Evolutionary conservation across 2,888 invertebrate species (phyloP).

Genomic region (Julus scanicus): DNA sequence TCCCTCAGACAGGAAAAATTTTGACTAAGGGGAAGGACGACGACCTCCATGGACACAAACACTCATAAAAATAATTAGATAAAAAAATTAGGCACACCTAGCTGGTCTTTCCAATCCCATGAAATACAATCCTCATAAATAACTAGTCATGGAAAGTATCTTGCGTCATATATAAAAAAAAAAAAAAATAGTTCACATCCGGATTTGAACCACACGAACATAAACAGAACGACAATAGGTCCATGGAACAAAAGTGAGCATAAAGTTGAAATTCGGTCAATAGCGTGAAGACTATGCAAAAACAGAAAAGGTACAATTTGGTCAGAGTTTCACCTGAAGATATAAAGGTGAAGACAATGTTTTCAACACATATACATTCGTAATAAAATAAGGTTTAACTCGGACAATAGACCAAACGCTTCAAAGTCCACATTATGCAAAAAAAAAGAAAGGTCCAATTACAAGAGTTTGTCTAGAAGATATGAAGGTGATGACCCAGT

Average conservation of each 20-base stretch:
- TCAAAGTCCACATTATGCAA: too few species aligned
- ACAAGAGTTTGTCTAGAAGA: too few species aligned
- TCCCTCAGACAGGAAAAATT: constrained; percentile 26
- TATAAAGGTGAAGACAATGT: too few species aligned
- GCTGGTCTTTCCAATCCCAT: not conserved
- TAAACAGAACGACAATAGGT: too few species aligned
- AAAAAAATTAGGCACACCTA: not conserved
- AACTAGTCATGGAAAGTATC: constrained; percentile 14
- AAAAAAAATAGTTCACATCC: constrained; percentile 19
- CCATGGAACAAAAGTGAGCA: not conserved
- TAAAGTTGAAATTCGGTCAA: not conserved
- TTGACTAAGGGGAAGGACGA: constrained; percentile 3
- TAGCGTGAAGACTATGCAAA: not conserved
- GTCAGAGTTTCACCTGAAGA: too few species aligned
- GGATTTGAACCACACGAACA: not conserved
- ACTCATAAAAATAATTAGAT: not conserved
- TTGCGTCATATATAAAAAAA: constrained; percentile 11
- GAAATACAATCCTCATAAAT: constrained; percentile 8
- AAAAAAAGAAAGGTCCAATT: too few species aligned
- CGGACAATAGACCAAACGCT: too few species aligned
- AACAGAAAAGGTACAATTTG: not conserved
- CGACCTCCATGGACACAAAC: constrained; percentile 4
- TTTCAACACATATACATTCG: too few species aligned
- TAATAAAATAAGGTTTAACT: too few species aligned
- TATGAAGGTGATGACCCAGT: too few species aligned